Percentiles rank a stretch among this genome's conserved stretches.
phyloP scores from a whole-genome alignment of 2,888 invertebrate genomes.

The Harmothoe impar region DNA sequence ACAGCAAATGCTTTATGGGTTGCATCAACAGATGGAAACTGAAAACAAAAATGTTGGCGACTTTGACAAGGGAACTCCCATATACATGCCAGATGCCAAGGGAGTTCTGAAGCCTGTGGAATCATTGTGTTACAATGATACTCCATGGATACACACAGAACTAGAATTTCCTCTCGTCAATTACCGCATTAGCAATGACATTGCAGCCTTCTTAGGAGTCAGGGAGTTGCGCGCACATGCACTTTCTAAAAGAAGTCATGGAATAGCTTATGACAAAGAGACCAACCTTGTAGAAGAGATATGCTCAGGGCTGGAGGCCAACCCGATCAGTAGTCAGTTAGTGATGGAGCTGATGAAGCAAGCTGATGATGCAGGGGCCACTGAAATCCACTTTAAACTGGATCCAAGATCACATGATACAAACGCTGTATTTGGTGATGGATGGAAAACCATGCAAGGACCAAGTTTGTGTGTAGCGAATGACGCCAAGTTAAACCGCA shows the following conservation, averaged over 20 bases:
- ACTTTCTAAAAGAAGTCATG: background rate
- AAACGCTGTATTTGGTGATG: background rate
- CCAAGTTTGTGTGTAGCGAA: conserved; percentile 20
- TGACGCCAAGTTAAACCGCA: background rate
- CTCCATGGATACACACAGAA: background rate
- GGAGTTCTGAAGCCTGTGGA: background rate
- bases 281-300: background rate
- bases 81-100: conserved; percentile 6
- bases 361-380: conserved; percentile 18
- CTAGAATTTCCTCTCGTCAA: background rate
- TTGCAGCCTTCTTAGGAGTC: conserved; percentile 15
- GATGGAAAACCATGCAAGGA: background rate
- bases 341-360: background rate
- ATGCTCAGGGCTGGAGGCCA: background rate
- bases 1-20: background rate
- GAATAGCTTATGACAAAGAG: background rate
- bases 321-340: background rate
- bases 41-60: background rate
- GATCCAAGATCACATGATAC: background rate
- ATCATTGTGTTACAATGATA: background rate
- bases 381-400: conserved; percentile 32
- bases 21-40: background rate
- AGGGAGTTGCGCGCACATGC: background rate
- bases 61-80: background rate
- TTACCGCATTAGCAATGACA: background rate